phyloP scores from a whole-genome alignment of 30 jellyfish, hydroid and myxozoan species.

The Aurelia coerulea region DNA sequence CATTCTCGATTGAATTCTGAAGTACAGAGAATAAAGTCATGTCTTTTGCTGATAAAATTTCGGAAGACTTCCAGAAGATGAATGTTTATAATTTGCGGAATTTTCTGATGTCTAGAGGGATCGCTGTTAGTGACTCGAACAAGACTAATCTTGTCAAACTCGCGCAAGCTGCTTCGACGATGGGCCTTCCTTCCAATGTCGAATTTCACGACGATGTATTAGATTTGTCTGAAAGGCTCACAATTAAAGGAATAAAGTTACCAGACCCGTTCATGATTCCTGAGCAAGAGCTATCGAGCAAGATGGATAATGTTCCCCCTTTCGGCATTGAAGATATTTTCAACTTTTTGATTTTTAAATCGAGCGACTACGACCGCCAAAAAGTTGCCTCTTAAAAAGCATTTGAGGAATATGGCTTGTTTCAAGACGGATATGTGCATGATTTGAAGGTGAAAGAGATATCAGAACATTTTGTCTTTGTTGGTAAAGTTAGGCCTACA shows the following conservation, averaged over 20 bases:
- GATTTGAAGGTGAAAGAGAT: conserved; percentile 36
- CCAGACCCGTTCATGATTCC: conserved; percentile 33
- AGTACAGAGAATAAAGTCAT: conserved; percentile 26
- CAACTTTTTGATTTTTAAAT: too few relatives aligned
- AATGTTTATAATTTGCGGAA: too few relatives aligned
- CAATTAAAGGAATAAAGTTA: conserved; percentile 38
- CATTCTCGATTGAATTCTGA: conserved; percentile 17
- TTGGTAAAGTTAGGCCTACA: conserved; percentile 30
- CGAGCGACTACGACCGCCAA: too few relatives aligned
- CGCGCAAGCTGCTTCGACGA: too few relatives aligned
- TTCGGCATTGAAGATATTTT: too few relatives aligned
- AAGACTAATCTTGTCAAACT: too few relatives aligned
- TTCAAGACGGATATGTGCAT: conserved; percentile 9
- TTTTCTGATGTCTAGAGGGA: too few relatives aligned
- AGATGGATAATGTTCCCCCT: too few relatives aligned
- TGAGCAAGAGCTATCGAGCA: too few relatives aligned
- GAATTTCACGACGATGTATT: conserved; percentile 45
- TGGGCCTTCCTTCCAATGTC: too few relatives aligned
- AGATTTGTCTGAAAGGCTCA: conserved; percentile 58
- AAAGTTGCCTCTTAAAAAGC: conserved; percentile 51
- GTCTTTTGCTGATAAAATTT: conserved; percentile 13
- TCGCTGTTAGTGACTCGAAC: too few relatives aligned
- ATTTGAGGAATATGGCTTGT: conserved; percentile 12
- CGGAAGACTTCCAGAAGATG: conserved; percentile 40
- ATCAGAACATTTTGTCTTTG: conserved; percentile 12